Conservation (phyloP, 2,888 invertebrate genomes). For the Serrognathus titanus region DNA sequence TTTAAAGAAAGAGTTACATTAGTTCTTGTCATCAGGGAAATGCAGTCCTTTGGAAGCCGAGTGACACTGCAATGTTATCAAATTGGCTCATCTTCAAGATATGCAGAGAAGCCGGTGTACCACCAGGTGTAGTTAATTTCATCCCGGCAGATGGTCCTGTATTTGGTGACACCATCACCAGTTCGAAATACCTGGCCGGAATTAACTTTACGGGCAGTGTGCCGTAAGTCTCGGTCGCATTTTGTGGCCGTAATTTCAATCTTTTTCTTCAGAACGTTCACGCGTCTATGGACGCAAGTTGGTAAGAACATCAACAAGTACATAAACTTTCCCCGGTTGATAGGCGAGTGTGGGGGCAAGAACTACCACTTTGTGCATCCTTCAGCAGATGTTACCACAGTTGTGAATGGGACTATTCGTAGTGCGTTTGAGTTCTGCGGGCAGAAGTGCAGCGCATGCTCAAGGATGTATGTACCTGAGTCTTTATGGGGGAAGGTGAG, state of each 20-base stretch:
- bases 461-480: slow-evolving; percentile 92
- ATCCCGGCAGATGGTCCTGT: slow-evolving; percentile 93
- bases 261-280: slow-evolving; percentile 70
- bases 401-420: slow-evolving; percentile 79
- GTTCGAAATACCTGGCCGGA: slow-evolving; percentile 82
- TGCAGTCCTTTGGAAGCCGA: slow-evolving; percentile 95
- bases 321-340: slow-evolving; percentile 86
- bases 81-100: slow-evolving; percentile 94
- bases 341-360: slow-evolving; percentile 98
- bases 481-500: slow-evolving; percentile 74
- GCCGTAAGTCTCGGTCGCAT: slow-evolving; percentile 57
- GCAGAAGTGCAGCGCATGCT: slow-evolving; percentile 98
- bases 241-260: neutral
- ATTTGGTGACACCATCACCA: slow-evolving; percentile 87
- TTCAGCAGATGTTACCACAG: slow-evolving; percentile 79
- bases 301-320: slow-evolving; percentile 83
- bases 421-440: slow-evolving; percentile 96
- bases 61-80: slow-evolving; percentile 92
- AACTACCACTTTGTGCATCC: slow-evolving; percentile 98
- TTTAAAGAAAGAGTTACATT: too few relatives aligned
- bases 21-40: slow-evolving; percentile 70
- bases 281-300: slow-evolving; percentile 88
- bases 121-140: slow-evolving; percentile 96
- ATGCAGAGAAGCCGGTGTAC: slow-evolving; percentile 93
- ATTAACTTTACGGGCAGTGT: slow-evolving; percentile 99